phyloP scores from a whole-genome alignment of 2,113 vertebrate genomes.

The Galeopterus variegatus region DNA sequence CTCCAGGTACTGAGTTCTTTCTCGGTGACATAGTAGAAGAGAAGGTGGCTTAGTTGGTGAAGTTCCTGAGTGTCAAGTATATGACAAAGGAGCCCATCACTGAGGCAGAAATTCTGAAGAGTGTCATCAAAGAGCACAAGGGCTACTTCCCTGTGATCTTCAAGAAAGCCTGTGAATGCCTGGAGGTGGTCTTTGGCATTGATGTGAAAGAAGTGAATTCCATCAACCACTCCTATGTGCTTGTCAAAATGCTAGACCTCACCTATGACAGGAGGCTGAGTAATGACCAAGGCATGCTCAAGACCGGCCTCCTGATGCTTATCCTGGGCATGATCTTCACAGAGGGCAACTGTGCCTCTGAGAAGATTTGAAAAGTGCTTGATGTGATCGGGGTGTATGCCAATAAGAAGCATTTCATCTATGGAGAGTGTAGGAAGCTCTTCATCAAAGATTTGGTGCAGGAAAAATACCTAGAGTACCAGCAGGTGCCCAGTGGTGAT shows the following conservation, averaged over 20 bases:
- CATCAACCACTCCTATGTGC: background rate
- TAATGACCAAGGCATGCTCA: background rate
- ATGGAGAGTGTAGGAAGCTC: conserved; percentile 55
- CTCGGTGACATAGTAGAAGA: background rate
- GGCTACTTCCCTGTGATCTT: conserved; percentile 46
- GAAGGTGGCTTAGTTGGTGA: conserved; percentile 30
- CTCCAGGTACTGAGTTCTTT: rapidly evolving
- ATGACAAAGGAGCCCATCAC: background rate
- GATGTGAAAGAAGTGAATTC: conserved; percentile 59
- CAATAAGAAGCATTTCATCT: conserved; percentile 29
- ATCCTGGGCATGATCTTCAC: conserved; percentile 66
- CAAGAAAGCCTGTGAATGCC: background rate
- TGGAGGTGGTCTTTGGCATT: conserved; percentile 68
- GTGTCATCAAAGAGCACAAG: background rate
- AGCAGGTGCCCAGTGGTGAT: background rate
- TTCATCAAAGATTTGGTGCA: conserved; percentile 58
- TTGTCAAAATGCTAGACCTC: conserved; percentile 16
- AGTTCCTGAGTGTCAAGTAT: conserved; percentile 63
- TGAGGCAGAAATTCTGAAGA: conserved; percentile 53
- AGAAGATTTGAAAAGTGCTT: conserved; percentile 66
- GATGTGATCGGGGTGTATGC: background rate
- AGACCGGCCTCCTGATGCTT: conserved; percentile 10
- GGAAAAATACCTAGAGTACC: conserved; percentile 63
- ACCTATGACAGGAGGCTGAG: conserved; percentile 27
- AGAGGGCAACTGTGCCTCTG: conserved; percentile 32